Percentiles rank a stretch among this genome's conserved stretches.
These are phyloP conservation scores for Pseudoips prasinana DNA, from an alignment of 2,888 invertebrate species.

Conservation along the genomic window DNA sequence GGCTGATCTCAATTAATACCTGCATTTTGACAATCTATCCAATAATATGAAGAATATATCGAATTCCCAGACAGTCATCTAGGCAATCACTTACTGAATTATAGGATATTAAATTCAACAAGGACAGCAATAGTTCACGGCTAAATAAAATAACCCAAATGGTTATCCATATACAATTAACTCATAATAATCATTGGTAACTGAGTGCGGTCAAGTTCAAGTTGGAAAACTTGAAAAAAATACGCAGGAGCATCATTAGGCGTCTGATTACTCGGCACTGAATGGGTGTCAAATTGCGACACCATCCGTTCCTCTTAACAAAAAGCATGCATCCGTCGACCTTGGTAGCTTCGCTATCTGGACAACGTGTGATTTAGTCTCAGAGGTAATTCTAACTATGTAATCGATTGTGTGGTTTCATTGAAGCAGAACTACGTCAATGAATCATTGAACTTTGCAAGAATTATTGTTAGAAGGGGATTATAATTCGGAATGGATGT, in stretches of 20 bases:
- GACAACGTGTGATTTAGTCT: conserved; percentile 43
- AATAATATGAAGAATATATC: conserved; percentile 1
- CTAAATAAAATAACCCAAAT: too few species aligned
- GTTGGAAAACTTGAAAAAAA: conserved; percentile 38
- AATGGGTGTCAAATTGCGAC: conserved; percentile 48
- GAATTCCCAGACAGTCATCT: too few species aligned
- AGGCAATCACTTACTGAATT: too few species aligned
- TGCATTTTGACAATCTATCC: conserved; percentile 3
- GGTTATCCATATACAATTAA: too few species aligned
- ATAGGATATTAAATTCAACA: too few species aligned
- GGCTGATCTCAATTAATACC: too few species aligned
- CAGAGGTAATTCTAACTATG: conserved; percentile 10
- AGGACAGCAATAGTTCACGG: conserved; percentile 21
- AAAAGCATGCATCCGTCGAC: conserved; percentile 60
- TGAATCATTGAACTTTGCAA: conserved; percentile 16
- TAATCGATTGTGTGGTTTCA: conserved; percentile 20
- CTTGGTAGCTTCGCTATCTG: conserved; percentile 39
- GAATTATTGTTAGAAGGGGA: conserved; percentile 2
- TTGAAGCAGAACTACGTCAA: conserved; percentile 15
- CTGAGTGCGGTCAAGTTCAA: conserved; percentile 61
- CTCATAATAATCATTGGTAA: too few species aligned
- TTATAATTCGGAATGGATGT: conserved; percentile 8
- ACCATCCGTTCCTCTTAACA: conserved; percentile 55
- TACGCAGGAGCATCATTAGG: conserved; percentile 30
- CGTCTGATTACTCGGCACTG: conserved; percentile 46